Percentiles rank a stretch among this genome's conserved stretches.
Evolutionary conservation across 2,797 vertebrate genomes (phyloP).

Genomic region (Helarctos malayanus): DNA sequence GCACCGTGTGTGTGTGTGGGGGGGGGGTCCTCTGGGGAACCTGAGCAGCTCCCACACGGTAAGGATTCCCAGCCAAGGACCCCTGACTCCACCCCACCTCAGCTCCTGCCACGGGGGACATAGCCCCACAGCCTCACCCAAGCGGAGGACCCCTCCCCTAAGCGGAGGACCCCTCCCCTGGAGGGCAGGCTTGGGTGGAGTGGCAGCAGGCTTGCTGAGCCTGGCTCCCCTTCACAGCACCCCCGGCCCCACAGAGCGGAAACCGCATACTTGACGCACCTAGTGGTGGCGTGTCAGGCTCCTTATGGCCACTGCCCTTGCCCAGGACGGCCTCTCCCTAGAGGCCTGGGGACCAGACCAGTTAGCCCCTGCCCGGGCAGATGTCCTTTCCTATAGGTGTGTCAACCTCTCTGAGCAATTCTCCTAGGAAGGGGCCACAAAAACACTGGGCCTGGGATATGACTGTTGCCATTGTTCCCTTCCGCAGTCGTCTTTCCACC

Average conservation of each 20-base stretch:
- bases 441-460: fast-evolving
- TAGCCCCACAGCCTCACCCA: neutral
- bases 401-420: neutral
- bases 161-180: neutral
- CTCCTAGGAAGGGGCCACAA: neutral
- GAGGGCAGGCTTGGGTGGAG: neutral
- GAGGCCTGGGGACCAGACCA: neutral
- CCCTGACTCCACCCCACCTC: neutral
- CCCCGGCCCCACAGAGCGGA: neutral
- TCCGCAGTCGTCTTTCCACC: neutral
- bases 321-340: neutral
- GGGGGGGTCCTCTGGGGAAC: neutral
- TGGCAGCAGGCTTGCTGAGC: neutral
- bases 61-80: neutral
- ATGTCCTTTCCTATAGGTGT: neutral
- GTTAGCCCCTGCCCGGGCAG: neutral
- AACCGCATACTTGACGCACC: neutral
- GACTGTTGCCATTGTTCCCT: neutral
- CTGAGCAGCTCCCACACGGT: neutral
- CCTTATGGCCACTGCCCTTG: neutral
- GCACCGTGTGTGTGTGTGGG: neutral
- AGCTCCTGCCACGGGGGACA: neutral
- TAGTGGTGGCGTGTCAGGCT: neutral
- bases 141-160: neutral
- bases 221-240: neutral